phyloP scores from a whole-genome alignment of 2,797 vertebrate genomes.

The Lacerta bilineata region DNA sequence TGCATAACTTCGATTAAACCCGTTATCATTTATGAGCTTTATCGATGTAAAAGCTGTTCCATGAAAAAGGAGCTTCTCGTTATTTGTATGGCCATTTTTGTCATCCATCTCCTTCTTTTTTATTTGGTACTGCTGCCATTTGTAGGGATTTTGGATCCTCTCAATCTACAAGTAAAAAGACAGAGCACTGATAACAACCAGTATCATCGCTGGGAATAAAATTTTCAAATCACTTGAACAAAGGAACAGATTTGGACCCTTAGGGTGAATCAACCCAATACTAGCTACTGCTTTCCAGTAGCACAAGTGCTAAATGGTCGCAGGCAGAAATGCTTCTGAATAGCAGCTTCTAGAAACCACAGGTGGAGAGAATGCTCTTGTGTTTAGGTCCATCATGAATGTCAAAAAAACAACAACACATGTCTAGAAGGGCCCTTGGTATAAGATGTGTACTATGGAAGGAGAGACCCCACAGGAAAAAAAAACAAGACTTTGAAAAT shows the following conservation, averaged over 20 bases:
- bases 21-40: constrained; percentile 74
- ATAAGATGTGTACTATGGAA: no score
- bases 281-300: neutral
- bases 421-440: no score
- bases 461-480: neutral
- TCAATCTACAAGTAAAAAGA: constrained; percentile 80
- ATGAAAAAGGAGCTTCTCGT: constrained; percentile 86
- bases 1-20: constrained; percentile 90
- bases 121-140: constrained; percentile 84
- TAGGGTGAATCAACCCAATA: neutral
- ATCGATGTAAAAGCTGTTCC: constrained; percentile 80
- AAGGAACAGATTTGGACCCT: neutral
- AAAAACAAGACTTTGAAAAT: neutral
- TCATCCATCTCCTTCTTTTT: constrained; percentile 83
- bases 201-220: neutral
- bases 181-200: constrained; percentile 8
- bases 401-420: no score
- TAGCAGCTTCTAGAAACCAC: no score
- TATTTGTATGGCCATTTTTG: constrained; percentile 82
- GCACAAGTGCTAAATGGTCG: neutral
- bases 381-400: no score
- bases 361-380: no score
- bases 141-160: constrained; percentile 83
- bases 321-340: no score
- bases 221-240: neutral